Percentiles rank a stretch among this genome's conserved stretches.
Evolutionary conservation across 2,113 vertebrate genomes (phyloP).

Genomic region (Ciconia boyciana): DNA sequence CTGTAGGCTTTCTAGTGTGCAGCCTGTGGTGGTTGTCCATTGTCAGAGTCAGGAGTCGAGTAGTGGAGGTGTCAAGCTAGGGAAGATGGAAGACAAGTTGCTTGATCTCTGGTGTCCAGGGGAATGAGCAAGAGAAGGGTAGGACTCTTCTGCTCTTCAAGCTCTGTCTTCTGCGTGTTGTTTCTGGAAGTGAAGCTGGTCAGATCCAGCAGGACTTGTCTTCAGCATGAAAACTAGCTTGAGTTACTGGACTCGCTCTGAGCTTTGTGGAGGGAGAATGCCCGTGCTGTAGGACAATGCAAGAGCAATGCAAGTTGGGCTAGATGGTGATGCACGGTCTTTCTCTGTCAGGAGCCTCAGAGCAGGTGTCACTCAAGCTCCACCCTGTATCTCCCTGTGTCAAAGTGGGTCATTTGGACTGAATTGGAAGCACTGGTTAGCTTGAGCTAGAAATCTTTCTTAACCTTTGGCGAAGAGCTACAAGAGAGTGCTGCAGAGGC

Average conservation of each 20-base stretch:
- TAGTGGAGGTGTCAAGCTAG: neutral
- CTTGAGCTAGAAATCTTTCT: neutral
- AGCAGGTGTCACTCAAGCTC: neutral
- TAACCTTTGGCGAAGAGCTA: neutral
- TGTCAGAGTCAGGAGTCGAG: neutral
- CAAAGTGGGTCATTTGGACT: neutral
- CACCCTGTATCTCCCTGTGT: neutral
- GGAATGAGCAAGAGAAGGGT: neutral
- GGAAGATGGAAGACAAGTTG: neutral
- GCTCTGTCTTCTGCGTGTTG: neutral
- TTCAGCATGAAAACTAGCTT: neutral
- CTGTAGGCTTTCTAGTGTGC: neutral
- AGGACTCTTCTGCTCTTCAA: neutral
- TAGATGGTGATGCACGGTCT: neutral
- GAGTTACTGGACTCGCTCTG: neutral
- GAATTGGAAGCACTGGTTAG: neutral
- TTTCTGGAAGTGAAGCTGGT: neutral
- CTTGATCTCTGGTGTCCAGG: neutral
- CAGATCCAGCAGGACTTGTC: neutral
- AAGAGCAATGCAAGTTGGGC: neutral
- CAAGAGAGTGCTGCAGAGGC: neutral
- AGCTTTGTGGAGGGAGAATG: neutral
- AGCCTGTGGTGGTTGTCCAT: rapidly evolving
- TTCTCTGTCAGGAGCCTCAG: neutral
- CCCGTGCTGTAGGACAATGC: neutral